Conservation (phyloP, 2,888 invertebrate genomes). For the Chymomyza amoena region DNA sequence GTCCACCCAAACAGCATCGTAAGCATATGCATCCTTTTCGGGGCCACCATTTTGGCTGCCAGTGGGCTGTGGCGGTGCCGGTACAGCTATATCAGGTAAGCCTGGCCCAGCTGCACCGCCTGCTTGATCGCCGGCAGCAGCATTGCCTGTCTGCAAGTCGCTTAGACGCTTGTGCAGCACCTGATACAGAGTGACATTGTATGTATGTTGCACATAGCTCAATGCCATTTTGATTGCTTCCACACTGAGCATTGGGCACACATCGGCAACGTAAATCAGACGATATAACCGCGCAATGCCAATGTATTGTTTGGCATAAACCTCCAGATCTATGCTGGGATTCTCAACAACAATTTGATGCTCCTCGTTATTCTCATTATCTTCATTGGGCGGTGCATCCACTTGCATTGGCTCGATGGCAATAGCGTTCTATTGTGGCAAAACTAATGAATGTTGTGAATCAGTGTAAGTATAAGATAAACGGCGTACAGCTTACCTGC, state of each 20-base stretch:
- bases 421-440: slow-evolving; percentile 79
- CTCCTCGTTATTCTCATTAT: slow-evolving; percentile 96
- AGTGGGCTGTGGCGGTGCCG: slow-evolving; percentile 21
- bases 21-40: slow-evolving; percentile 66
- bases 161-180: slow-evolving; percentile 93
- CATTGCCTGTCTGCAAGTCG: slow-evolving; percentile 84
- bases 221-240: slow-evolving; percentile 98
- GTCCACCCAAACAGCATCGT: slow-evolving; percentile 96
- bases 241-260: slow-evolving; percentile 92
- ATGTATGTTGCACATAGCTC: slow-evolving; percentile 94
- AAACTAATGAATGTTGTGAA: not conserved
- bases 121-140: slow-evolving; percentile 76
- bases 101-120: slow-evolving; percentile 69
- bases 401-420: slow-evolving; percentile 98
- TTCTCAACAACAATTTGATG: slow-evolving; percentile 94
- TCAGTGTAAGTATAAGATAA: not conserved
- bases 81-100: slow-evolving; percentile 74
- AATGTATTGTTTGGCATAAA: slow-evolving; percentile 92
- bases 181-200: slow-evolving; percentile 95
- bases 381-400: slow-evolving; percentile 94
- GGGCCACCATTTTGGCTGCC: slow-evolving; percentile 40
- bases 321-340: slow-evolving; percentile 94
- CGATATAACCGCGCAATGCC: slow-evolving; percentile 95
- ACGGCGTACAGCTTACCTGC: slow-evolving; percentile 42
- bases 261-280: slow-evolving; percentile 95